These are phyloP conservation scores for Pseudomyrmex sp. DNA, from an alignment of 1,140 invertebrate genomes.

Conservation along the genomic window DNA sequence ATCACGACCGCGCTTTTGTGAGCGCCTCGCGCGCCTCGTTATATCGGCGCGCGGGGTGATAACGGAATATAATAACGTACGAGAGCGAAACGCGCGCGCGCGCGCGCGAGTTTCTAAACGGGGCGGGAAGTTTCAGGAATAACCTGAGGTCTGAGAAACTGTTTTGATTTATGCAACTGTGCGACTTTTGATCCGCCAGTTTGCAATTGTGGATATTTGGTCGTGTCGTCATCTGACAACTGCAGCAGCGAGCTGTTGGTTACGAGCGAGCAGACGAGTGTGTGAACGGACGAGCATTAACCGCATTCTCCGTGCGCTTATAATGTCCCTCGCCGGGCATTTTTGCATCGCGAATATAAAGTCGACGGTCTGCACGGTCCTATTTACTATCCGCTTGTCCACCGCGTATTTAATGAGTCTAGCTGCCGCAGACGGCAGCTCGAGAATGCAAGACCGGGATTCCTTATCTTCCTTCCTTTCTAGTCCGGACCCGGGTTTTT, in stretches of 20 bases:
- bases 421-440: background rate
- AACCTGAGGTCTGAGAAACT: slow-evolving; percentile 67
- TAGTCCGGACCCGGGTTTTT: background rate
- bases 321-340: slow-evolving; percentile 60
- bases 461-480: slow-evolving; percentile 6
- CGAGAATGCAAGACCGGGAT: background rate
- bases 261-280: slow-evolving; percentile 40
- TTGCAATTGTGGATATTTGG: slow-evolving; percentile 1
- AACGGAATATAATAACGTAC: slow-evolving; percentile 61
- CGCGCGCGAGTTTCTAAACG: slow-evolving; percentile 50
- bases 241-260: background rate
- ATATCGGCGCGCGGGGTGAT: slow-evolving; percentile 48
- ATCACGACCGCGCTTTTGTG: slow-evolving; percentile 51
- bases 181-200: slow-evolving; percentile 76
- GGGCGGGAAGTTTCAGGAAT: background rate
- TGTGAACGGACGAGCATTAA: slow-evolving; percentile 65
- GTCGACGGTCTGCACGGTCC: background rate
- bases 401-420: slow-evolving; percentile 8
- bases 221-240: slow-evolving; percentile 10
- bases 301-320: slow-evolving; percentile 74
- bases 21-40: slow-evolving; percentile 55
- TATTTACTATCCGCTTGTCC: background rate
- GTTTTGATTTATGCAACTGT: slow-evolving; percentile 81
- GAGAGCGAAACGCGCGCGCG: slow-evolving; percentile 16
- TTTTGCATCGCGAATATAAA: slow-evolving; percentile 28